Evolutionary conservation across 2,888 invertebrate genomes (phyloP).

Genomic region (Dasypolia templi): DNA sequence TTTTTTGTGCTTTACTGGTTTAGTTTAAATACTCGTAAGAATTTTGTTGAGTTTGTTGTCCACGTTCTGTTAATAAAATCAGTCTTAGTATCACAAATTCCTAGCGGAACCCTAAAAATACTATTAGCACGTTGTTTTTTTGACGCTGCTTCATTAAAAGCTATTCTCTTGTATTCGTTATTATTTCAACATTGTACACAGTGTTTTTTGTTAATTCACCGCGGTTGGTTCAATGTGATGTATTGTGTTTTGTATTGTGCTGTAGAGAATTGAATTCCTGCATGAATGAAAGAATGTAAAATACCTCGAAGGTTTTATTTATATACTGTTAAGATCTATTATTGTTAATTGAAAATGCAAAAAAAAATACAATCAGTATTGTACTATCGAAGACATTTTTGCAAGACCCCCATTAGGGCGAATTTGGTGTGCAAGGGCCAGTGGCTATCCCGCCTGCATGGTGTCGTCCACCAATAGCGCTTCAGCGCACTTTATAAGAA

Average conservation of each 20-base stretch:
- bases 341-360: background rate
- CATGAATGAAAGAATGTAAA: background rate
- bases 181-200: conserved; percentile 74
- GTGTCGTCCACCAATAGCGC: too few relatives aligned
- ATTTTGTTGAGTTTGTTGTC: too few relatives aligned
- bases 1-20: too few relatives aligned
- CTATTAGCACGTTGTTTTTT: conserved; percentile 67
- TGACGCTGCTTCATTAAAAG: conserved; percentile 76
- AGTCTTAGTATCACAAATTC: background rate
- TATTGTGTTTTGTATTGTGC: conserved; percentile 46
- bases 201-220: conserved; percentile 70
- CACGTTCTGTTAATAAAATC: too few relatives aligned
- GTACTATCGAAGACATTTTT: too few relatives aligned
- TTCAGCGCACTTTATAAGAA: too few relatives aligned
- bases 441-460: too few relatives aligned
- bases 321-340: background rate
- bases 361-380: background rate
- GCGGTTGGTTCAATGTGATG: conserved; percentile 66
- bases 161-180: conserved; percentile 74
- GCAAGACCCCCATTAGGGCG: too few relatives aligned
- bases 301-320: background rate
- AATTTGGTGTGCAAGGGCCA: too few relatives aligned
- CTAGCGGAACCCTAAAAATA: conserved; percentile 68
- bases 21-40: too few relatives aligned
- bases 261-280: background rate